phyloP scores from a whole-genome alignment of 1,140 invertebrate genomes.

The Trichomalopsis sarcophagae region DNA sequence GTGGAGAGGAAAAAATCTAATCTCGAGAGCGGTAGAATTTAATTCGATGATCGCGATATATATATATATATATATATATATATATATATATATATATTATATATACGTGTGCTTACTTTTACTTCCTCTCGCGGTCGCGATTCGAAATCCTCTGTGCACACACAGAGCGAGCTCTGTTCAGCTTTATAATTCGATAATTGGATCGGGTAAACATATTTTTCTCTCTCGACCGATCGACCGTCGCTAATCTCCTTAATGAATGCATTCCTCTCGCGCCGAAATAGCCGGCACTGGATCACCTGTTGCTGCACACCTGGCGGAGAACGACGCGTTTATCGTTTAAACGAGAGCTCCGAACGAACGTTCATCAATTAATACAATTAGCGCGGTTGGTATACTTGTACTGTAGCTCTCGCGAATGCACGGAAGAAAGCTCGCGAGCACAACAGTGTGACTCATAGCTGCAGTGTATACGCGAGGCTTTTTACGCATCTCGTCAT shows the following conservation, averaged over 20 bases:
- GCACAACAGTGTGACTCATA: neutral
- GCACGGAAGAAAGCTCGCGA: neutral
- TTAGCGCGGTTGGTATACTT: neutral
- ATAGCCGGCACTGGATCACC: neutral
- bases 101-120: conserved; percentile 3
- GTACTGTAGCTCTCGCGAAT: neutral
- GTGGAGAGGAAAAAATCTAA: neutral
- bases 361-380: neutral
- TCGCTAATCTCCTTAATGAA: neutral
- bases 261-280: neutral
- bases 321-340: neutral
- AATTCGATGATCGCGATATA: conserved; percentile 10
- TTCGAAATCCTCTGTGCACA: neutral
- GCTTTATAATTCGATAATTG: conserved; percentile 13
- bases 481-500: neutral
- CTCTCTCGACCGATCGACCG: neutral
- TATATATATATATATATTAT: too few relatives aligned
- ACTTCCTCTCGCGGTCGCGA: conserved; percentile 17
- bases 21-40: neutral
- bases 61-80: too few relatives aligned
- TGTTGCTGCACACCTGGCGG: neutral
- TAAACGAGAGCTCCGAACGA: neutral
- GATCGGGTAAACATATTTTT: neutral
- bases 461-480: neutral
- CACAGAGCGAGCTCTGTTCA: conserved; percentile 1